Conservation (phyloP, 2,888 invertebrate species). For the Scaptomyza tumidula region DNA sequence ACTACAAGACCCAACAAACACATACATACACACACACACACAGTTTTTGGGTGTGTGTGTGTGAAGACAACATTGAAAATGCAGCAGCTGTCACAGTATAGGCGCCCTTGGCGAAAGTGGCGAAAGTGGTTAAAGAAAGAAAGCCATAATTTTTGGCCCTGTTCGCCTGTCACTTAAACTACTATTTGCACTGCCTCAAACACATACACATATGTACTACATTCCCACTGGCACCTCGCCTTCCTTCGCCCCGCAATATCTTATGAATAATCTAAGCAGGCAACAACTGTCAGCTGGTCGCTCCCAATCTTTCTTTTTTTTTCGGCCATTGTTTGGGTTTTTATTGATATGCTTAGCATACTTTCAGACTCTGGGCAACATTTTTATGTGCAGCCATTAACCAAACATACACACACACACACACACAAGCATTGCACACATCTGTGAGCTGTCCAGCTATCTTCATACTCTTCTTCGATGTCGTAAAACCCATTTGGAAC, state of each 20-base stretch:
- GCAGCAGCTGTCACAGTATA: conserved; percentile 20
- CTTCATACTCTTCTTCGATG: conserved; percentile 14
- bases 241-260: not conserved
- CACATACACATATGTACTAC: not conserved
- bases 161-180: conserved; percentile 43
- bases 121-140: not conserved
- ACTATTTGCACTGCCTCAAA: conserved; percentile 35
- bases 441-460: conserved; percentile 23
- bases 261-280: not conserved
- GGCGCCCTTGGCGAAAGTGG: not conserved
- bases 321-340: conserved; percentile 47
- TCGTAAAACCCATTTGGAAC: conserved; percentile 13
- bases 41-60: not conserved
- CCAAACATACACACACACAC: conserved; percentile 6
- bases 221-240: not conserved
- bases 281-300: not conserved
- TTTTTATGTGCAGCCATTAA: conserved; percentile 53
- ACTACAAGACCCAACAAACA: conserved; percentile 3
- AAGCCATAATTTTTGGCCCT: conserved; percentile 13
- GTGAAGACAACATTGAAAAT: conserved; percentile 17
- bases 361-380: conserved; percentile 37
- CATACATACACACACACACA: conserved; percentile 1
- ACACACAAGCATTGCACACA: conserved; percentile 17
- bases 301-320: conserved; percentile 9
- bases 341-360: conserved; percentile 64